These are phyloP conservation scores for Mobula hypostoma DNA, from an alignment of 2,113 vertebrate genomes.

Conservation along the genomic window DNA sequence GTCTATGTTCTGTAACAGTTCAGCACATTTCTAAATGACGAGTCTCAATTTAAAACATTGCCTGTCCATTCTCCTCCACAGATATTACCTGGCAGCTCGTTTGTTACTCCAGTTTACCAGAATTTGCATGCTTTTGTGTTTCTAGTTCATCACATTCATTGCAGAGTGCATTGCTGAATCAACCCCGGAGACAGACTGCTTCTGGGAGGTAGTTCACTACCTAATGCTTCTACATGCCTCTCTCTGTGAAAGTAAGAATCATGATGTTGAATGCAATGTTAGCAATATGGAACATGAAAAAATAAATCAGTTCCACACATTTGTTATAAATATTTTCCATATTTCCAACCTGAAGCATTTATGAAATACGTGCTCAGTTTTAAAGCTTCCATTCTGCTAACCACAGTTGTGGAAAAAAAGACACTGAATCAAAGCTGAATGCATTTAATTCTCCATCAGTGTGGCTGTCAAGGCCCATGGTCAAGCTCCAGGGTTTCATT, in stretches of 20 bases:
- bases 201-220: background rate
- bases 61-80: too few species aligned
- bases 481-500: background rate
- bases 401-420: background rate
- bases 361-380: background rate
- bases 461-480: background rate
- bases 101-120: too few species aligned
- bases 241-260: background rate
- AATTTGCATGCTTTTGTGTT: too few species aligned
- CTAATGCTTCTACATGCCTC: background rate
- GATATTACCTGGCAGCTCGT: too few species aligned
- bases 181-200: background rate
- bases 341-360: background rate
- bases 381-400: constrained; percentile 7
- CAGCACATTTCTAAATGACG: too few species aligned
- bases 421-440: background rate
- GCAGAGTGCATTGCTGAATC: background rate
- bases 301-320: background rate
- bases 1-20: too few species aligned
- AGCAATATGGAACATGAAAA: background rate
- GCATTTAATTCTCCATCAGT: constrained; percentile 3
- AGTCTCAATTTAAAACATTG: too few species aligned
- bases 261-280: background rate
- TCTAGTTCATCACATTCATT: background rate
- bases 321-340: background rate